Conservation (phyloP, 2,888 invertebrate species). For the Nomada fabriciana region DNA sequence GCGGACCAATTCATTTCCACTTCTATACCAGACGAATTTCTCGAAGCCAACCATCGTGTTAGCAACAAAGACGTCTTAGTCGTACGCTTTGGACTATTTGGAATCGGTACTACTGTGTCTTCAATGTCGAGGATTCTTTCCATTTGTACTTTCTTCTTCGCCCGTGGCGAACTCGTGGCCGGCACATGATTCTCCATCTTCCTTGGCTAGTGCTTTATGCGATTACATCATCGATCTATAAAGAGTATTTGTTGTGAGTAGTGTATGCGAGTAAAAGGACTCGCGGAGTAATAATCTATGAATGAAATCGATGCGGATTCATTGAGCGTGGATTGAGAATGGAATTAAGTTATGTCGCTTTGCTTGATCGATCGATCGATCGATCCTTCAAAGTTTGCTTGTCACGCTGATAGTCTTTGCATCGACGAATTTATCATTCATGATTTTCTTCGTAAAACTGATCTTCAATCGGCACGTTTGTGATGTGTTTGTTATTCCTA, state of each 20-base stretch:
- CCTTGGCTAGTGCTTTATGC: constrained; percentile 22
- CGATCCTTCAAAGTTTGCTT: neutral
- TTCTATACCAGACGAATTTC: constrained; percentile 53
- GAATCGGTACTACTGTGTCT: constrained; percentile 53
- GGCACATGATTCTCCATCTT: constrained; percentile 42
- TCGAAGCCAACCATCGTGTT: constrained; percentile 72
- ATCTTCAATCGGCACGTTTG: neutral
- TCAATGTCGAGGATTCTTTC: constrained; percentile 63
- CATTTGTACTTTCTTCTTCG: constrained; percentile 75
- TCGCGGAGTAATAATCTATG: neutral
- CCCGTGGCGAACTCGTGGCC: constrained; percentile 59
- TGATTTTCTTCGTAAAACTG: neutral
- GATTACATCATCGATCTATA: constrained; percentile 60
- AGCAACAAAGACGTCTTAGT: constrained; percentile 74
- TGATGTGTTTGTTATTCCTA: neutral
- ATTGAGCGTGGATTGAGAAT: constrained; percentile 4
- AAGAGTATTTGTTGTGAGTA: constrained; percentile 45
- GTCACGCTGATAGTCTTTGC: neutral
- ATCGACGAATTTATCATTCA: neutral
- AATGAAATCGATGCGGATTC: neutral
- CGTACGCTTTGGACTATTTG: constrained; percentile 67
- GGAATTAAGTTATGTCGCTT: neutral
- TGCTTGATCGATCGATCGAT: too few relatives aligned
- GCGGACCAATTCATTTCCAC: constrained; percentile 61
- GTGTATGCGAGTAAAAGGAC: neutral